A percentile compares a stretch with the other conserved stretches of the same genome.
These are phyloP conservation scores for Saimiri boliviensis DNA, from an alignment of 2,113 vertebrate genomes.

Conservation along the genomic window DNA sequence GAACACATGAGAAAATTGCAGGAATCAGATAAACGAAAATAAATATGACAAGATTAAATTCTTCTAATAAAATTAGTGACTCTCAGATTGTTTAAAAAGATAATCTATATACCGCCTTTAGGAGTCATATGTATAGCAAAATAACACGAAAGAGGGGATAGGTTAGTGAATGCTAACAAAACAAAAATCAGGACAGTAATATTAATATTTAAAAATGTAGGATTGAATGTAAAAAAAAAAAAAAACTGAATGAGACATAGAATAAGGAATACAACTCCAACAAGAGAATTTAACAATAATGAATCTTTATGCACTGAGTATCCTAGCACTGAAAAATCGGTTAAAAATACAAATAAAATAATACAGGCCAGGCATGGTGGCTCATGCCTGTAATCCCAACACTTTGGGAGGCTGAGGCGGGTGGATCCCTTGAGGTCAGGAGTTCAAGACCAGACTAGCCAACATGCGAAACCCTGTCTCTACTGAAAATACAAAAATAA, in stretches of 20 bases:
- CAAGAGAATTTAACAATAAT: not conserved
- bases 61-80: slow-evolving; percentile 13
- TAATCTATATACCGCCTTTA: not conserved
- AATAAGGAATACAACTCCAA: not conserved
- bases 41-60: not conserved
- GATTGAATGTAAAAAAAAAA: slow-evolving; percentile 43
- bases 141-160: not conserved
- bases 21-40: slow-evolving; percentile 8
- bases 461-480: no score
- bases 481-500: no score
- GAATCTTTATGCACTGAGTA: not conserved
- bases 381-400: no score
- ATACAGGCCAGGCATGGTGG: not conserved
- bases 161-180: not conserved
- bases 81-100: slow-evolving; percentile 26
- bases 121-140: not conserved
- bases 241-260: not conserved
- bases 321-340: not conserved
- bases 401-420: no score
- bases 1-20: not conserved
- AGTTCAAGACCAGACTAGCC: no score
- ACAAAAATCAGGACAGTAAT: not conserved
- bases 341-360: slow-evolving; percentile 26
- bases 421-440: no score
- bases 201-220: not conserved